phyloP scores from a whole-genome alignment of 2,113 vertebrate genomes.

The Nycticryphes semicollaris region DNA sequence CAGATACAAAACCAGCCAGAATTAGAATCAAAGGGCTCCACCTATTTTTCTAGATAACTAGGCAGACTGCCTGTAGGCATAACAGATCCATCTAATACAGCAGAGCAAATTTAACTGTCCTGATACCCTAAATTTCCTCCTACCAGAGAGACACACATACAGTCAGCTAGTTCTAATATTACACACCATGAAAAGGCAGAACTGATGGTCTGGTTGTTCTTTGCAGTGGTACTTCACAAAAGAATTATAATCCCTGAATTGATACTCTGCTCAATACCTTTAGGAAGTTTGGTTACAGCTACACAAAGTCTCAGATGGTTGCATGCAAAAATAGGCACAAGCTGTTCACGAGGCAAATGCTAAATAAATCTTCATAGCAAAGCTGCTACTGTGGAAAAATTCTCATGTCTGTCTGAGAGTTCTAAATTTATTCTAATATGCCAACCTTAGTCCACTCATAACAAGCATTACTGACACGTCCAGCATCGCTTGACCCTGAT shows the following conservation, averaged over 20 bases:
- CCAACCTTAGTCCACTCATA: not conserved
- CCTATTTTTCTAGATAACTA: not conserved
- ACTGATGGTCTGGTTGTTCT: not conserved
- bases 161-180: not conserved
- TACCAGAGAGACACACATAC: not conserved
- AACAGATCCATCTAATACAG: not conserved
- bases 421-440: not conserved
- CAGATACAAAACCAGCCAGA: not conserved
- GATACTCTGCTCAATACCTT: not conserved
- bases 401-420: not conserved
- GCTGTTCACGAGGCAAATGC: not conserved
- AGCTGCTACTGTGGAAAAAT: not conserved
- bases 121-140: not conserved
- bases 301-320: not conserved
- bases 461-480: not conserved
- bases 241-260: not conserved
- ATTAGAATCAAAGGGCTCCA: not conserved
- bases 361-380: not conserved
- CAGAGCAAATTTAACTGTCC: not conserved
- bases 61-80: not conserved
- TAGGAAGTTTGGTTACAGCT: not conserved
- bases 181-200: not conserved
- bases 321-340: constrained; percentile 25
- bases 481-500: not conserved
- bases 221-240: not conserved